Evolutionary conservation across 2,888 invertebrate genomes (phyloP).

Genomic region (Temnothorax unifasciatus): DNA sequence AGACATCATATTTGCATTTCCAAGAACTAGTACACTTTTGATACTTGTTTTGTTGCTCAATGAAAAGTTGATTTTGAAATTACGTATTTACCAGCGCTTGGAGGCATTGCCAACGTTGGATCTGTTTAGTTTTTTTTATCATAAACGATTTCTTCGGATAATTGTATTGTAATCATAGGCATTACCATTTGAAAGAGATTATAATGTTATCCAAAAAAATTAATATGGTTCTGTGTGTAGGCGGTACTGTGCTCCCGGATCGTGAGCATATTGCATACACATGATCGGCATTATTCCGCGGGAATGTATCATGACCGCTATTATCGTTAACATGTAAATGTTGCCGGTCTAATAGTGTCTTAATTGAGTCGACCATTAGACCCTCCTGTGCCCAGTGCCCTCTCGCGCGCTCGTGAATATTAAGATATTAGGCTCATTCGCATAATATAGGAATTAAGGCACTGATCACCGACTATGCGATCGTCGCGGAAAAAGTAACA

Average conservation of each 20-base stretch:
- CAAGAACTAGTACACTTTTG: neutral
- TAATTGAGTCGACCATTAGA: constrained; percentile 84
- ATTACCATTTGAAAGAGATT: neutral
- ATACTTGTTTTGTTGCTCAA: neutral
- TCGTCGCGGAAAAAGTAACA: constrained; percentile 15
- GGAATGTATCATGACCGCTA: constrained; percentile 81
- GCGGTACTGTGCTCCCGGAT: constrained; percentile 59
- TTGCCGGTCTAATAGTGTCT: constrained; percentile 82
- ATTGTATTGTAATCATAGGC: neutral
- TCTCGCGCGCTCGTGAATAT: constrained; percentile 68
- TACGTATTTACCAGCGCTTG: neutral
- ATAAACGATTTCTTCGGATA: neutral
- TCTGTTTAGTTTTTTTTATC: neutral
- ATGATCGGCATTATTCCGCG: constrained; percentile 71
- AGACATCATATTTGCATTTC: neutral
- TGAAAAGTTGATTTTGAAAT: constrained; percentile 6
- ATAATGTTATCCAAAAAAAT: constrained; percentile 62
- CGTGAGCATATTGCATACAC: constrained; percentile 48
- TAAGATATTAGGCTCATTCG: constrained; percentile 76
- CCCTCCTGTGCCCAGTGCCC: constrained; percentile 75
- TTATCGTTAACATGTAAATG: constrained; percentile 84
- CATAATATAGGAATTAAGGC: constrained; percentile 74
- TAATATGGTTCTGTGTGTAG: constrained; percentile 38
- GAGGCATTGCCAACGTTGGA: neutral
- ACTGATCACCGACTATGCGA: constrained; percentile 36